Evolutionary conservation across 2,888 invertebrate species (phyloP).

Genomic region (Platycheirus albimanus): DNA sequence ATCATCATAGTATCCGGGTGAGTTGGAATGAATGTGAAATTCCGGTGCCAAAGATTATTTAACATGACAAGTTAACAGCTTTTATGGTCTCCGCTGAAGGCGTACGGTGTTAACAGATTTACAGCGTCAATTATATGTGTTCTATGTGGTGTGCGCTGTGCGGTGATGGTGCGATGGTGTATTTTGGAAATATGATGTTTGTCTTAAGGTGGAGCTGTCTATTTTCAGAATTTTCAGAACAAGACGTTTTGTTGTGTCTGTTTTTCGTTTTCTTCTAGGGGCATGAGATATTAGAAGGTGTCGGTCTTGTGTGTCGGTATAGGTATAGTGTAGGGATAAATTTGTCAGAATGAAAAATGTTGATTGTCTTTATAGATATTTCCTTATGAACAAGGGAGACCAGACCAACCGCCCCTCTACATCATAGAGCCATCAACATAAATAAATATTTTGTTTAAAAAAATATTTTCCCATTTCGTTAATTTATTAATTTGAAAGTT

Average conservation of each 20-base stretch:
- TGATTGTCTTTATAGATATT: constrained; percentile 24
- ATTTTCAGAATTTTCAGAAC: constrained; percentile 51
- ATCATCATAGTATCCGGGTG: background rate
- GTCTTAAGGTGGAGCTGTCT: constrained; percentile 64
- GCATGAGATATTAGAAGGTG: constrained; percentile 19
- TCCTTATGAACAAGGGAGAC: background rate
- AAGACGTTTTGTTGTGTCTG: constrained; percentile 45
- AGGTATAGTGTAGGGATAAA: background rate
- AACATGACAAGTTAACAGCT: constrained; percentile 74
- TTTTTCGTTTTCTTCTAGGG: background rate
- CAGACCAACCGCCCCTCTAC: background rate
- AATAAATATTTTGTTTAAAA: constrained; percentile 50
- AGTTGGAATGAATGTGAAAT: constrained; percentile 69
- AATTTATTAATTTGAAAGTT: constrained; percentile 59
- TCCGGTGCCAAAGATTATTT: constrained; percentile 74
- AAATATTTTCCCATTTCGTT: constrained; percentile 41
- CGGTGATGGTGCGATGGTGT: constrained; percentile 15
- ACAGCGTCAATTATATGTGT: constrained; percentile 74
- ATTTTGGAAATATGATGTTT: constrained; percentile 64
- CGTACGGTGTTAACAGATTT: constrained; percentile 74
- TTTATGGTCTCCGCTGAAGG: constrained; percentile 74
- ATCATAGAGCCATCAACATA: constrained; percentile 19
- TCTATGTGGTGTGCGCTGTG: constrained; percentile 47
- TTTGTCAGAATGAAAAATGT: constrained; percentile 39
- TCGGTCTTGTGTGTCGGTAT: constrained; percentile 15